These are phyloP conservation scores for Cacoxenus indagator DNA, from an alignment of 2,888 invertebrate genomes.

Conservation along the genomic window DNA sequence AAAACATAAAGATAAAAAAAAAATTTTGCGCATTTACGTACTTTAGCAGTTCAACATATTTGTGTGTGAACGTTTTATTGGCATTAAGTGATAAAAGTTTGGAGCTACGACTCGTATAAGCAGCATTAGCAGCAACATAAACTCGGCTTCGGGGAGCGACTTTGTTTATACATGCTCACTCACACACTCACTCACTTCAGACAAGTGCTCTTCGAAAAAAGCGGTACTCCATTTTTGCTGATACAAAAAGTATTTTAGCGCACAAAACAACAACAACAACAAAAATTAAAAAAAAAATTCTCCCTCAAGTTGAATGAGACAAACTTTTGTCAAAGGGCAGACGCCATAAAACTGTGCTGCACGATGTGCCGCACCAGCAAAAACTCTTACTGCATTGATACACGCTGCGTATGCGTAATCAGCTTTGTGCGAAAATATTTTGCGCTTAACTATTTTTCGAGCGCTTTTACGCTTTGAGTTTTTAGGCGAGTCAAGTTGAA, in stretches of 20 bases:
- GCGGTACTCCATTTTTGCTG: neutral
- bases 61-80: conserved; percentile 57
- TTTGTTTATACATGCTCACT: conserved; percentile 38
- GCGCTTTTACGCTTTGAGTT: neutral
- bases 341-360: neutral
- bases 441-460: neutral
- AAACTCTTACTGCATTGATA: neutral
- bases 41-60: conserved; percentile 16
- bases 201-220: conserved; percentile 3
- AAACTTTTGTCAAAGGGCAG: neutral
- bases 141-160: too few species aligned
- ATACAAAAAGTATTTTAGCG: conserved; percentile 3
- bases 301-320: neutral
- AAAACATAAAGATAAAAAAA: neutral
- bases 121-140: neutral
- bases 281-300: neutral
- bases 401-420: conserved; percentile 12
- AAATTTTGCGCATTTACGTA: neutral
- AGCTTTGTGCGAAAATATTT: conserved; percentile 13
- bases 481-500: neutral
- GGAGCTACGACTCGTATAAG: conserved; percentile 10
- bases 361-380: neutral
- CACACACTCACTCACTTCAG: neutral
- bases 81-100: conserved; percentile 60
- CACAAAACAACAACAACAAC: neutral